Conservation (phyloP, 2,888 invertebrate species). For the Belgica antarctica region DNA sequence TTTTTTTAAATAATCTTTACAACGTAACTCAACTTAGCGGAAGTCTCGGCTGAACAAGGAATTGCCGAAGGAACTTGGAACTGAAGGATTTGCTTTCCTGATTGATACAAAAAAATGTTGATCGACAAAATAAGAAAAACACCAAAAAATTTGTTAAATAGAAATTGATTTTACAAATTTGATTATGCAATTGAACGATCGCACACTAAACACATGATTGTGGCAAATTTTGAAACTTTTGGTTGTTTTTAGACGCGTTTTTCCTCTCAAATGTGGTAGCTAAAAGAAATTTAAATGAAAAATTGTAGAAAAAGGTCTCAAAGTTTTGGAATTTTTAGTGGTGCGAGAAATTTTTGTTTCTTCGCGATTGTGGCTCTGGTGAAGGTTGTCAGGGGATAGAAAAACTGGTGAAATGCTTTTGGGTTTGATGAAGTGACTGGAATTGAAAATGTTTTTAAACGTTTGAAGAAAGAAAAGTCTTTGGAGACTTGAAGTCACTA, state of each 20-base stretch:
- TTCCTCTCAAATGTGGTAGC: background rate
- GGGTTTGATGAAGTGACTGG: background rate
- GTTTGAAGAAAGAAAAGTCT: background rate
- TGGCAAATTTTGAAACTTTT: background rate
- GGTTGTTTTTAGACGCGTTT: background rate
- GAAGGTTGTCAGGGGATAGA: no score
- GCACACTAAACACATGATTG: background rate
- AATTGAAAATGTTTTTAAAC: conserved; percentile 2
- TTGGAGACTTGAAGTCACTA: background rate
- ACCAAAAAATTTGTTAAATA: conserved; percentile 10
- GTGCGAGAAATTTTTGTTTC: no score
- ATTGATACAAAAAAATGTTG: background rate
- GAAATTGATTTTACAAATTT: background rate
- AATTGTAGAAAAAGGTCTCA: background rate
- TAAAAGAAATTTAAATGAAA: background rate
- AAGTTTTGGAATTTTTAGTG: background rate
- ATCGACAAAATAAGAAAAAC: background rate
- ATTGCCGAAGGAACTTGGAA: background rate
- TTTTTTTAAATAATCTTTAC: conserved; percentile 11
- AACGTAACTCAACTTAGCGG: background rate
- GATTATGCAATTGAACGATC: no score
- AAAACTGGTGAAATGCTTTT: background rate
- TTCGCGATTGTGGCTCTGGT: no score
- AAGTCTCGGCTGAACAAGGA: background rate
- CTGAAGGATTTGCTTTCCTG: background rate